Percentiles rank a stretch among this genome's conserved stretches.
phyloP scores from a whole-genome alignment of 2,113 vertebrate species.

The Paracanthobrama guichenoti region DNA sequence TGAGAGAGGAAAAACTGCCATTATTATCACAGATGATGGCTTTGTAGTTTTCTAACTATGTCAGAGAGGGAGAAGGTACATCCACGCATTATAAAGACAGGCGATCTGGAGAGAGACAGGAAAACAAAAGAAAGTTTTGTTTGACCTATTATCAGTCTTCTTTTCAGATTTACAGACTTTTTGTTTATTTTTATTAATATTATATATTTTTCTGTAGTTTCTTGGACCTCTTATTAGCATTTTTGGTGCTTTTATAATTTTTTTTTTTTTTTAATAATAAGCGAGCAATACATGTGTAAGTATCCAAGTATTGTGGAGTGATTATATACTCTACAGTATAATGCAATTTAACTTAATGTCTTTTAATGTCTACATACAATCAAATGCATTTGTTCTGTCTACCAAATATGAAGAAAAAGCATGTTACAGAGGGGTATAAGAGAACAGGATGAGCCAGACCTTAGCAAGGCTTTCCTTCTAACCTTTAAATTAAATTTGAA shows the following conservation, averaged over 20 bases:
- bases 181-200: not conserved
- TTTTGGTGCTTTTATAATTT: not conserved
- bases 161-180: conserved; percentile 1
- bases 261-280: not conserved
- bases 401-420: not conserved
- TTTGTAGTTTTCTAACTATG: conserved; percentile 37
- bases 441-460: conserved; percentile 46
- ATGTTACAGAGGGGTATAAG: not conserved
- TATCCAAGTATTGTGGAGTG: not conserved
- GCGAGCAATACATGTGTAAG: not conserved
- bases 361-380: not conserved
- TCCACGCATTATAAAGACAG: conserved; percentile 23
- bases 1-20: not conserved
- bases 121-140: not conserved
- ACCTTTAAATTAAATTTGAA: conserved; percentile 64
- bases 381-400: not conserved
- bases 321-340: not conserved
- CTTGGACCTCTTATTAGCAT: not conserved
- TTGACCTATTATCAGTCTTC: not conserved
- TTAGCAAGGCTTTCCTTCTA: conserved; percentile 53
- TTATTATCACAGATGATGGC: conserved; percentile 19
- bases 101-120: not conserved
- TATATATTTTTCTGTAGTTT: not conserved
- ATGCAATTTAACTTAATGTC: not conserved
- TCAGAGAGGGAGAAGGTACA: not conserved